Evolutionary conservation across 37 sponge, comb jelly and placozoan species (phyloP), one percentile per base, ranked within the genome.

Genomic region (Oopsacas minuta): DNA sequence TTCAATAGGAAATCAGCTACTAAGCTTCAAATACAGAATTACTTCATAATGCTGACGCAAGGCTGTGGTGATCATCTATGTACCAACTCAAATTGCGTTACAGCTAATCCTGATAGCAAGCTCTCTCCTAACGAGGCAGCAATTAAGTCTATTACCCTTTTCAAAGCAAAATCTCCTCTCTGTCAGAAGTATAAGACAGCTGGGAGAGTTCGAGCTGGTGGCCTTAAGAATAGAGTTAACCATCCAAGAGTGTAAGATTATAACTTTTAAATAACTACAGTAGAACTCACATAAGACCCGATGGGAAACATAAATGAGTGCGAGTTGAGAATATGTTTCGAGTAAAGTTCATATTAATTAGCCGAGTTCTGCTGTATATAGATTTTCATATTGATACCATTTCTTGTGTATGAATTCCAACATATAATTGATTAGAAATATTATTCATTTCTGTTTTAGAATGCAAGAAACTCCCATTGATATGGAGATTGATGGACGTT

Each of bases 11-110:
- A 12, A n/a, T 5, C 75, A 17, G 49, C 51, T 36, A 81, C 84
- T 20, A 38, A 51, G 23, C 83, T 37, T 36, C 51, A 82, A 12
- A 86, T 87, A 8, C 36, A 83, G 53, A 36, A 37, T 38, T 93
- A 87, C 83, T 93, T 91, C 82, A 38, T 85, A 1, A 92, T 91
- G 85, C 82, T 94, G 28, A 94, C 94, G 17, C 52, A 86, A 83
- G 94, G 94, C 22, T 94, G 94, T 88, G 89, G 90, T 0, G 39
- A 83, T 8, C 81, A 81, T 36, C 84, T 23, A 0, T 94, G 94
- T 37, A 75, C 52, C 37, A 94, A 91, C 81, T 61, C 75, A 3
- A n/a, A 85, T 75, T 94, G 94, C 90, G 90, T 90, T 39, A 90
- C 90, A 52, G 90, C 90, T 17, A 81, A 86, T 39, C 87, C 88